Conservation (phyloP, 2,888 invertebrate genomes). For the Xestia rhomboidea region DNA sequence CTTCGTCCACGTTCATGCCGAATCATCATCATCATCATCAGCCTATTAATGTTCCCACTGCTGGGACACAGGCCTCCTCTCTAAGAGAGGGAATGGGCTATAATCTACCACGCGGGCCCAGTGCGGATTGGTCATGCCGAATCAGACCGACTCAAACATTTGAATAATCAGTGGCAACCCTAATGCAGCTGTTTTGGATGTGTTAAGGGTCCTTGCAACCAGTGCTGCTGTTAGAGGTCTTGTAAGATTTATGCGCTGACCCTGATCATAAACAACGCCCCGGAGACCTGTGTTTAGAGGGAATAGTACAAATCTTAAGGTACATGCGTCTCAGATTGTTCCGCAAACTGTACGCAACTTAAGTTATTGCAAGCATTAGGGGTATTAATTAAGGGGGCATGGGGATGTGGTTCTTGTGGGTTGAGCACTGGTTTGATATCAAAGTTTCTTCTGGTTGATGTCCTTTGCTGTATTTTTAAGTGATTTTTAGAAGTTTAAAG, state of each 20-base stretch:
- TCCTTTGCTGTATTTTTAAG: neutral
- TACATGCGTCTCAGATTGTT: conserved; percentile 62
- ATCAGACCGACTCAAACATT: neutral
- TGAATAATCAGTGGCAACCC: neutral
- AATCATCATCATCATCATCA: too few relatives aligned
- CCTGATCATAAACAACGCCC: conserved; percentile 85
- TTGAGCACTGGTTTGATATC: neutral
- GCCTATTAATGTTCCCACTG: too few relatives aligned
- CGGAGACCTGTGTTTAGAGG: conserved; percentile 65
- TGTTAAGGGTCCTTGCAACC: conserved; percentile 76
- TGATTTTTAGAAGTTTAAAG: neutral
- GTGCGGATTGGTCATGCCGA: too few relatives aligned
- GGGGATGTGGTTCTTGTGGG: conserved; percentile 10
- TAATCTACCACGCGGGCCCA: too few relatives aligned
- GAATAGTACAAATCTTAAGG: conserved; percentile 64
- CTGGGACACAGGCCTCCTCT: too few relatives aligned
- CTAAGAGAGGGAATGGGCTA: too few relatives aligned
- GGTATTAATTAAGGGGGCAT: conserved; percentile 35
- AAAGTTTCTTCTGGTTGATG: neutral
- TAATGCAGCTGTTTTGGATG: conserved; percentile 78
- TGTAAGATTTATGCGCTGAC: conserved; percentile 83
- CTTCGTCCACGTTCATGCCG: too few relatives aligned
- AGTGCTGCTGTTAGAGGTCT: conserved; percentile 75
- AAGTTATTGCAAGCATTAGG: conserved; percentile 58
- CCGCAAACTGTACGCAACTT: conserved; percentile 53